phyloP scores from a whole-genome alignment of 2,888 invertebrate genomes.

The Callimorpha dominula region DNA sequence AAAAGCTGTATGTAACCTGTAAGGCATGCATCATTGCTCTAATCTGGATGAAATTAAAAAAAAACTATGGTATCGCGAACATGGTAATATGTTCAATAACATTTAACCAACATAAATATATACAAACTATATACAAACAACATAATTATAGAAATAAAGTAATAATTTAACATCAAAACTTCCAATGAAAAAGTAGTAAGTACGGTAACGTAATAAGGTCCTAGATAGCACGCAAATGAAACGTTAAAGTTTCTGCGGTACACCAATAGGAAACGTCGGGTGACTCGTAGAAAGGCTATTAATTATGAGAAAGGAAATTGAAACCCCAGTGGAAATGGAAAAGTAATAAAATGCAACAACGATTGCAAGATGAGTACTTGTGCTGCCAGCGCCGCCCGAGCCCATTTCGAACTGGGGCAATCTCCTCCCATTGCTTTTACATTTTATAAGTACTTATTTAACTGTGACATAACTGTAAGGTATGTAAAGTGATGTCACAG shows the following conservation, averaged over 20 bases:
- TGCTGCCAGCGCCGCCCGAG: conserved; percentile 45
- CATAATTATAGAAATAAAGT: background rate
- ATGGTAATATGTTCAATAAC: background rate
- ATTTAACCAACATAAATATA: background rate
- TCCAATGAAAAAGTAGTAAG: conserved; percentile 38
- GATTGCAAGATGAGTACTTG: conserved; percentile 81
- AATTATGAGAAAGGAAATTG: conserved; percentile 86
- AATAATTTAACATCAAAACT: conserved; percentile 21
- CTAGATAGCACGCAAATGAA: conserved; percentile 75
- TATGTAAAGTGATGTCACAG: background rate
- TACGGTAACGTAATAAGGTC: conserved; percentile 60
- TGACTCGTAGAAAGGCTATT: conserved; percentile 82
- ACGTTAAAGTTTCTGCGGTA: conserved; percentile 75
- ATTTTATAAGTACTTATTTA: conserved; percentile 47
- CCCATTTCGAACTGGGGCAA: conserved; percentile 60
- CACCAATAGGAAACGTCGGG: conserved; percentile 78
- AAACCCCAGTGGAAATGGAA: conserved; percentile 86
- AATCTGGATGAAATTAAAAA: too few relatives aligned
- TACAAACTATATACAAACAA: too few relatives aligned
- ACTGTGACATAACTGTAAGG: conserved; percentile 30
- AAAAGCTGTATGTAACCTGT: too few relatives aligned
- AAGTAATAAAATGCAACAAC: conserved; percentile 87
- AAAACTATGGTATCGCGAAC: too few relatives aligned
- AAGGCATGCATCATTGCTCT: too few relatives aligned
- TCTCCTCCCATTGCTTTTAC: conserved; percentile 49